Evolutionary conservation across 2,797 vertebrate species (phyloP).

Genomic region (Phoebastria nigripes): DNA sequence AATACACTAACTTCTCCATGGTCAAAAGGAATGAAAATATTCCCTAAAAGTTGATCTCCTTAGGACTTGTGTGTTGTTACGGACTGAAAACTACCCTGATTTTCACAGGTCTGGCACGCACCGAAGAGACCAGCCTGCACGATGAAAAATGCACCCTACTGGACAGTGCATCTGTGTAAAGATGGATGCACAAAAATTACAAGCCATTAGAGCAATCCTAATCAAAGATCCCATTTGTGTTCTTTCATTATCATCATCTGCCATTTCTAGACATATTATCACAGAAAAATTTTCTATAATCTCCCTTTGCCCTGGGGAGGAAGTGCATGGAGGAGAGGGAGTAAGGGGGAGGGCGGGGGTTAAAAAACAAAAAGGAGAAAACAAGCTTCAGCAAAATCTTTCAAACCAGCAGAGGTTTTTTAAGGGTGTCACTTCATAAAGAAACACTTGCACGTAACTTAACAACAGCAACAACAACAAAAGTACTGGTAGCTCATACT

Average conservation of each 20-base stretch:
- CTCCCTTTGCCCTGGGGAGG: not conserved
- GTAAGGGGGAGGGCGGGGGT: no score
- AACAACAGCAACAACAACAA: conserved; percentile 15
- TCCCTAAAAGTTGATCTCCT: not conserved
- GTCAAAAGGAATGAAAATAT: not conserved
- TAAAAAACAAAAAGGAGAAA: not conserved
- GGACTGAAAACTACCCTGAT: not conserved
- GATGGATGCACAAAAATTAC: not conserved
- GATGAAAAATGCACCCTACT: not conserved
- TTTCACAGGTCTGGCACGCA: not conserved
- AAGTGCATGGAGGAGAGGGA: not conserved
- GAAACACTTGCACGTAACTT: conserved; percentile 17
- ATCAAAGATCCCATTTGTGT: not conserved
- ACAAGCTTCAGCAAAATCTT: not conserved
- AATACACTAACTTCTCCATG: not conserved
- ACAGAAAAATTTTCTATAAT: not conserved
- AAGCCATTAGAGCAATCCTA: not conserved
- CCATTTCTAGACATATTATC: not conserved
- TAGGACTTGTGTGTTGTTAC: not conserved
- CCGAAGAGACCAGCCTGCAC: not conserved
- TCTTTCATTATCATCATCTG: not conserved
- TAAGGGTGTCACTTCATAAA: not conserved
- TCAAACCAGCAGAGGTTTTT: not conserved
- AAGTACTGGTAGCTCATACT: not conserved
- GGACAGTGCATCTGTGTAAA: not conserved